These are phyloP conservation scores for Drosophila eohydei DNA, from an alignment of 2,888 invertebrate species.

Conservation along the genomic window DNA sequence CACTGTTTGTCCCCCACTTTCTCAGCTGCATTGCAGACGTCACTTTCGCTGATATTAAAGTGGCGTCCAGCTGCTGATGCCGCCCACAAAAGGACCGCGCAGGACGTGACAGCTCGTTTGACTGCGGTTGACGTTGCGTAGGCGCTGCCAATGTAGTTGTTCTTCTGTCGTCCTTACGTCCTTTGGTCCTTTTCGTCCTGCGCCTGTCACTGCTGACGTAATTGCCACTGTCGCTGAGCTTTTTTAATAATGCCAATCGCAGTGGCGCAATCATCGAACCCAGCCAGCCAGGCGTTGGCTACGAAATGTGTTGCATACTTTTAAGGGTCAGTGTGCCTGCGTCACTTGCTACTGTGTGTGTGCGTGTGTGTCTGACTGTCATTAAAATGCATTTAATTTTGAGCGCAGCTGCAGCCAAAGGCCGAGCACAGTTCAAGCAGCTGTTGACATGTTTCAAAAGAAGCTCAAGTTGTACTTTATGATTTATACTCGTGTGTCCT, in stretches of 20 bases:
- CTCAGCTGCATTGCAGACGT: constrained; percentile 8
- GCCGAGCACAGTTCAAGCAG: constrained; percentile 16
- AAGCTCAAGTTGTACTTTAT: constrained; percentile 1
- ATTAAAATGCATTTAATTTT: constrained; percentile 46
- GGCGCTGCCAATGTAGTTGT: neutral
- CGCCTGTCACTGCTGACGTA: constrained; percentile 29
- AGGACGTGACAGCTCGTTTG: constrained; percentile 19
- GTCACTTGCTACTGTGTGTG: constrained; percentile 25
- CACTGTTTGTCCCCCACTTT: neutral
- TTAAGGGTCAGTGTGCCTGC: constrained; percentile 28
- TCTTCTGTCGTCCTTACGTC: constrained; percentile 2
- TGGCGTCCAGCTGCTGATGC: constrained; percentile 27
- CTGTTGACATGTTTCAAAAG: neutral
- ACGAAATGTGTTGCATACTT: constrained; percentile 47
- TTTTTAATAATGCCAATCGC: constrained; percentile 22
- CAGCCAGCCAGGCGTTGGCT: constrained; percentile 3
- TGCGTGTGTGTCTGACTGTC: constrained; percentile 20
- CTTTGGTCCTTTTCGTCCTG: constrained; percentile 1
- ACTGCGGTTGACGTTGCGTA: constrained; percentile 32
- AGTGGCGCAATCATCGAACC: constrained; percentile 22
- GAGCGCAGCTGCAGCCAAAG: constrained; percentile 12
- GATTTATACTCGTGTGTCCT: constrained; percentile 5
- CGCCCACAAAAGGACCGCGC: constrained; percentile 9
- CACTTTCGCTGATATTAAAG: constrained; percentile 45
- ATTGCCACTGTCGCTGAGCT: constrained; percentile 21